A percentile compares a stretch with the other conserved stretches of the same genome.
These are phyloP conservation scores for Todiramphus saurophagus DNA, from an alignment of 2,113 vertebrate genomes.

Conservation along the genomic window DNA sequence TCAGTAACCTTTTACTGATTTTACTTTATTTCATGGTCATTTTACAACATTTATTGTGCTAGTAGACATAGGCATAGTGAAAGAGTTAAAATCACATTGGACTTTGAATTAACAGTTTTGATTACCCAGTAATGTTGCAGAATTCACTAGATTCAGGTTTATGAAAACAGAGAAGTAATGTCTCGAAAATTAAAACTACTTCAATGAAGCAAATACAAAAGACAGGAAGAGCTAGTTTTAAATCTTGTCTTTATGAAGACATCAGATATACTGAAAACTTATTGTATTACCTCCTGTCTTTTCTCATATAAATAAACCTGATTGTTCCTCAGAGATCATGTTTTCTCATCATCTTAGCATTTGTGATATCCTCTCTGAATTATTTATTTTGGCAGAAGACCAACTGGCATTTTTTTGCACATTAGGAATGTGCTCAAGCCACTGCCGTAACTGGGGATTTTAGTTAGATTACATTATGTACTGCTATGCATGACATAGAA, in stretches of 20 bases:
- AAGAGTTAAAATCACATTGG: background rate
- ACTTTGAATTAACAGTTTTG: background rate
- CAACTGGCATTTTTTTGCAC: background rate
- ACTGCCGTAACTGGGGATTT: background rate
- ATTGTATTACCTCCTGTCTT: background rate
- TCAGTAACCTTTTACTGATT: background rate
- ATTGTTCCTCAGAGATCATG: background rate
- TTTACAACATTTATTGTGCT: background rate
- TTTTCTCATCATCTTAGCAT: background rate
- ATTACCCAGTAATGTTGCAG: background rate
- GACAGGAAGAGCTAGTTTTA: background rate
- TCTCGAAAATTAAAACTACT: background rate
- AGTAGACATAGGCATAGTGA: background rate
- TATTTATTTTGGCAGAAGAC: background rate
- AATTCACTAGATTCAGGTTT: background rate
- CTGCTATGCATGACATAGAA: background rate
- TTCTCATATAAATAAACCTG: background rate
- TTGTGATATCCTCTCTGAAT: background rate
- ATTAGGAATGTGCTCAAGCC: background rate
- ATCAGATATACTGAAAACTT: background rate
- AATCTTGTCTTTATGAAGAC: background rate
- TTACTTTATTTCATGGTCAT: background rate
- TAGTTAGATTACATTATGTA: background rate
- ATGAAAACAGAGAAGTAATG: background rate
- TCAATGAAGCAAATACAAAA: background rate